These are phyloP conservation scores for Conchocele bisecta DNA, from an alignment of 2,888 invertebrate species.

Conservation along the genomic window DNA sequence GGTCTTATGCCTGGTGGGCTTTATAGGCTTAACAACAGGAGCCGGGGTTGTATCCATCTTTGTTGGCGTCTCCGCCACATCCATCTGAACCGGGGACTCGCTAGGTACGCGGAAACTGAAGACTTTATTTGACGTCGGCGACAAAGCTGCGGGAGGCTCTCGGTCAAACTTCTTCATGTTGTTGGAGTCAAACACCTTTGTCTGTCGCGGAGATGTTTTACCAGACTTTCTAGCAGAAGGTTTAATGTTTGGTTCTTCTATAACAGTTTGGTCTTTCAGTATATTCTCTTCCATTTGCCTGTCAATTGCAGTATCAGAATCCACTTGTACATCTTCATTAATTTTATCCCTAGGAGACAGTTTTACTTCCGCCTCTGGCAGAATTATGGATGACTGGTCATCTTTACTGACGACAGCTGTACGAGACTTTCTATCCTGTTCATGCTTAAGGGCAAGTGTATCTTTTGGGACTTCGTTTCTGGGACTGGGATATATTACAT, in stretches of 20 bases:
- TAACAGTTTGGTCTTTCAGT: no score
- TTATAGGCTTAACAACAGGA: background rate
- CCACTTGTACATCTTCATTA: no score
- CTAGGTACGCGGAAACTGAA: background rate
- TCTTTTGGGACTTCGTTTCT: constrained; percentile 42
- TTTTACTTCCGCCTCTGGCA: no score
- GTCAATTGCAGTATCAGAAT: no score
- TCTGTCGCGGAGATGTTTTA: constrained; percentile 53
- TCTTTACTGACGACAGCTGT: no score
- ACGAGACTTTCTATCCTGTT: constrained; percentile 11
- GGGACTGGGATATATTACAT: constrained; percentile 23
- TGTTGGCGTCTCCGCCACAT: background rate
- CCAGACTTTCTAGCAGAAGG: constrained; percentile 35
- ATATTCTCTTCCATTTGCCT: no score
- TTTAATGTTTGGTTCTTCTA: constrained; percentile 26
- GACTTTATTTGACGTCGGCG: background rate
- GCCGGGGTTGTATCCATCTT: background rate
- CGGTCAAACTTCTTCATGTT: constrained; percentile 43
- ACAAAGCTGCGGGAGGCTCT: constrained; percentile 22
- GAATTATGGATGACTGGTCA: no score
- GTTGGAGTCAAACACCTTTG: constrained; percentile 64
- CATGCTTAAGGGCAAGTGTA: constrained; percentile 50
- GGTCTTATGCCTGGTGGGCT: background rate
- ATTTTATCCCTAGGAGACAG: no score
- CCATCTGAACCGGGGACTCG: background rate